Conservation (phyloP, 1,140 invertebrate genomes). For the Caenorhabditis inopinata region DNA sequence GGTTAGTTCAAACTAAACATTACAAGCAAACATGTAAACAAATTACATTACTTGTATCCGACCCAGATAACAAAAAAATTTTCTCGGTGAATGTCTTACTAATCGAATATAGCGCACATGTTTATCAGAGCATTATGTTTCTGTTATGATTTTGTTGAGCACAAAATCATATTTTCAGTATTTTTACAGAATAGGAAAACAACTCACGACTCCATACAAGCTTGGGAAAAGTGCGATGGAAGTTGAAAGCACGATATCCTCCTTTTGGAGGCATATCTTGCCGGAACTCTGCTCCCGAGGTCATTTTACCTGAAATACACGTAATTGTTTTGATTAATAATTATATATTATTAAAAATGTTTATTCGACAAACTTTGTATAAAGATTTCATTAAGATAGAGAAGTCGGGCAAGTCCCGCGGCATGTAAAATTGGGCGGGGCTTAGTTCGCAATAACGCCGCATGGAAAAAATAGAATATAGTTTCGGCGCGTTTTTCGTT, state of each 20-base stretch:
- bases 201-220: conserved; percentile 61
- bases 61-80: no score
- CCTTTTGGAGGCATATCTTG: conserved; percentile 68
- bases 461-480: neutral
- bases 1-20: no score
- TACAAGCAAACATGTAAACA: no score
- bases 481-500: neutral
- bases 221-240: conserved; percentile 58
- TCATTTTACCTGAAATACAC: conserved; percentile 29
- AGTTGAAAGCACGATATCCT: conserved; percentile 66
- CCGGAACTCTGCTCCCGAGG: conserved; percentile 27
- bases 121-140: no score
- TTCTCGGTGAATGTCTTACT: no score
- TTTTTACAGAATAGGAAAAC: neutral
- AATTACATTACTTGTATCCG: no score
- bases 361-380: no score
- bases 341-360: no score
- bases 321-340: neutral
- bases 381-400: neutral
- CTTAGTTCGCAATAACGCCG: neutral
- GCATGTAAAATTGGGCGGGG: neutral
- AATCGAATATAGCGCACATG: no score
- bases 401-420: neutral
- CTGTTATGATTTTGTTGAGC: no score
- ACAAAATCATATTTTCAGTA: no score